These are phyloP conservation scores for Upupa epops DNA, from an alignment of 2,113 vertebrate genomes.

Conservation along the genomic window DNA sequence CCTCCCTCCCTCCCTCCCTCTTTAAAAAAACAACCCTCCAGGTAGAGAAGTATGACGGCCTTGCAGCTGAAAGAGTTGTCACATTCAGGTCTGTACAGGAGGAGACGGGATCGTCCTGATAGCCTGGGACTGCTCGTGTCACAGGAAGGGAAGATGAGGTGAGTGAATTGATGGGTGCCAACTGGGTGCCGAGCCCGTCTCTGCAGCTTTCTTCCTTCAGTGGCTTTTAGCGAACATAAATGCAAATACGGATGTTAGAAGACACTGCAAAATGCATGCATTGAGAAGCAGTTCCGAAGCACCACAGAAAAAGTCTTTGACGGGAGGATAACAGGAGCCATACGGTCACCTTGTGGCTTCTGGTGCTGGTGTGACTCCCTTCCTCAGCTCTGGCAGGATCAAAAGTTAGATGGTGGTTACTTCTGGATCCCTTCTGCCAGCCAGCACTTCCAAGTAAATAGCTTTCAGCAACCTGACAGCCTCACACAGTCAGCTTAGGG, in stretches of 20 bases:
- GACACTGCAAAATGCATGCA: background rate
- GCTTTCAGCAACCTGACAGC: background rate
- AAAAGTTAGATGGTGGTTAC: background rate
- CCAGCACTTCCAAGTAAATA: background rate
- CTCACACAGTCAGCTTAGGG: background rate
- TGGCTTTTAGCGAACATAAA: background rate
- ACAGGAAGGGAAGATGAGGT: constrained; percentile 81
- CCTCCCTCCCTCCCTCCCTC: background rate
- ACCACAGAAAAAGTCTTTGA: rapidly evolving
- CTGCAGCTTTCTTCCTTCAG: background rate
- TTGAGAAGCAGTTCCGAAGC: background rate
- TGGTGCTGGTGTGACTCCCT: background rate
- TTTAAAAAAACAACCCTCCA: background rate
- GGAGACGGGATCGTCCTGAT: constrained; percentile 89
- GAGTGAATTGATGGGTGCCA: constrained; percentile 50
- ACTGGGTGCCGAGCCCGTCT: background rate
- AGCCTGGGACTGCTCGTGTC: constrained; percentile 77
- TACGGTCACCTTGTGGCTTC: background rate
- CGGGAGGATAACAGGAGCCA: background rate
- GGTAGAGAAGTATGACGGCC: constrained; percentile 81
- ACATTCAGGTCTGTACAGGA: constrained; percentile 90
- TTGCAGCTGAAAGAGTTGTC: constrained; percentile 91
- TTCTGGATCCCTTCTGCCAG: background rate
- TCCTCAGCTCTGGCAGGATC: background rate
- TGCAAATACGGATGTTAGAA: background rate